Conservation (phyloP, 2,113 vertebrate genomes). For the Muntiacus reevesi region DNA sequence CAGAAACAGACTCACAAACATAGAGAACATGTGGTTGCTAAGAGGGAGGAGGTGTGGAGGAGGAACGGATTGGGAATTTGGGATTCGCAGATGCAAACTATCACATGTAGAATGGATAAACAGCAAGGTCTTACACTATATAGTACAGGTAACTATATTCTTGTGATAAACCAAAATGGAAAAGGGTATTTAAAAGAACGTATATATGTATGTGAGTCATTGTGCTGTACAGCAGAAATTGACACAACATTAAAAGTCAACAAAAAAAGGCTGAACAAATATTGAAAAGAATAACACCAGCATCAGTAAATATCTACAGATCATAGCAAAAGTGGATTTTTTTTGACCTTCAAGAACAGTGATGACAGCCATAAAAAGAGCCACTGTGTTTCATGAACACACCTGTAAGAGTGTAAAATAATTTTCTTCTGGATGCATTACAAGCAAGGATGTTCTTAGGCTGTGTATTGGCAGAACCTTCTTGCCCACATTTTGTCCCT, state of each 20-base stretch:
- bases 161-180: not conserved
- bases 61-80: not conserved
- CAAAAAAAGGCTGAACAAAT: not conserved
- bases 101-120: not conserved
- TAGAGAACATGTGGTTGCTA: not conserved
- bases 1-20: not conserved
- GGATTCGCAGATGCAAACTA: not conserved
- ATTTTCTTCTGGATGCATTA: not conserved
- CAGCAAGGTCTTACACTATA: not conserved
- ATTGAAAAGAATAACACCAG: not conserved
- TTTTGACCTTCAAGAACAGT: not conserved
- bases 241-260: not conserved
- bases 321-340: not conserved
- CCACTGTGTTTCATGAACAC: not conserved
- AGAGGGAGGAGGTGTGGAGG: not conserved
- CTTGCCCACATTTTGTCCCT: not conserved
- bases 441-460: not conserved
- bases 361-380: not conserved
- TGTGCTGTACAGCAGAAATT: not conserved
- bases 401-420: not conserved
- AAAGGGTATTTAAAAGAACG: not conserved
- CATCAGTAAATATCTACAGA: not conserved
- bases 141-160: not conserved
- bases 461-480: not conserved
- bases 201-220: not conserved